These are phyloP conservation scores for Thalassoma bifasciatum DNA, from an alignment of 2,113 vertebrate genomes.

Conservation along the genomic window DNA sequence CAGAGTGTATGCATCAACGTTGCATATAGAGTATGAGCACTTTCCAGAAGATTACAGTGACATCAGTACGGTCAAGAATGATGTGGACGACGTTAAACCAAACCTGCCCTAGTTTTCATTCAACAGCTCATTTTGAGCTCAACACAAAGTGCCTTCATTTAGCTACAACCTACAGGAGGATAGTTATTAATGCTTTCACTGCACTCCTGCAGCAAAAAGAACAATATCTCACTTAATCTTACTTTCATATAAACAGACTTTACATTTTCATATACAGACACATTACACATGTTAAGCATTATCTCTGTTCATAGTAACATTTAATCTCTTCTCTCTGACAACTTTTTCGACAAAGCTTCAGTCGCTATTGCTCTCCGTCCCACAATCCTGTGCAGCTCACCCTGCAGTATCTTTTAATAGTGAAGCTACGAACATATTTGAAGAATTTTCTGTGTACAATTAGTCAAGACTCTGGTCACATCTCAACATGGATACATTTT, in stretches of 20 bases:
- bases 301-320: slow-evolving; percentile 26
- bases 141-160: slow-evolving; percentile 62
- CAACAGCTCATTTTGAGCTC: slow-evolving; percentile 36
- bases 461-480: not conserved
- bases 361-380: slow-evolving; percentile 31
- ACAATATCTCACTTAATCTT: slow-evolving; percentile 32
- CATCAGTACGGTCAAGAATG: slow-evolving; percentile 25
- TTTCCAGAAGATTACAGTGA: slow-evolving; percentile 31
- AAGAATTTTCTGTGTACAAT: slow-evolving; percentile 14
- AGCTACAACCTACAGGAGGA: slow-evolving; percentile 13
- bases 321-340: slow-evolving; percentile 20
- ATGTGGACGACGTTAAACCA: slow-evolving; percentile 20
- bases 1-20: slow-evolving; percentile 47
- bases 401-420: slow-evolving; percentile 2
- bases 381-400: slow-evolving; percentile 44
- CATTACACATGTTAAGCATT: slow-evolving; percentile 61
- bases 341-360: not conserved
- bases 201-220: slow-evolving; percentile 44
- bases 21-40: slow-evolving; percentile 58
- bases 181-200: slow-evolving; percentile 33
- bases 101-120: slow-evolving; percentile 29
- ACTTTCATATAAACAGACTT: slow-evolving; percentile 48
- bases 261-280: slow-evolving; percentile 54
- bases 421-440: slow-evolving; percentile 18
- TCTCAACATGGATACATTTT: slow-evolving; percentile 7